Percentiles rank a stretch among this genome's conserved stretches.
Evolutionary conservation across 2,797 vertebrate genomes (phyloP).

Genomic region (Alexandromys oeconomus): DNA sequence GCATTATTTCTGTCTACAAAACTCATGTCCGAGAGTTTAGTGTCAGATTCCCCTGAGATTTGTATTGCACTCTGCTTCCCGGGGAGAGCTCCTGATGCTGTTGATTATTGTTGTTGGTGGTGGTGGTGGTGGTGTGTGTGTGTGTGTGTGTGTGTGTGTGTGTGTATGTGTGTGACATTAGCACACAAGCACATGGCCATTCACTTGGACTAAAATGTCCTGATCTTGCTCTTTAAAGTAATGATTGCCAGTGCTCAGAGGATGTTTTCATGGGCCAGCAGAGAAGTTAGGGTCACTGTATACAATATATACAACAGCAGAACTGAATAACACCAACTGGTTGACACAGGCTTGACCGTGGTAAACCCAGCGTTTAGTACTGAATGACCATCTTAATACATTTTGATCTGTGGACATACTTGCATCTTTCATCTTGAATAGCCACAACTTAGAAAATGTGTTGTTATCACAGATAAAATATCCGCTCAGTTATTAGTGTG

Average conservation of each 20-base stretch:
- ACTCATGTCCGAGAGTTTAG: background rate
- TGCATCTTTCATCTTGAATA: background rate
- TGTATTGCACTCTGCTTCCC: background rate
- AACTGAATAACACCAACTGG: background rate
- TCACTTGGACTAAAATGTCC: background rate
- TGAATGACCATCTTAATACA: background rate
- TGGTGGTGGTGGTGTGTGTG: background rate
- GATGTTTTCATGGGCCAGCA: background rate
- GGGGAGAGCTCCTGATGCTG: background rate
- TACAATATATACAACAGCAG: background rate
- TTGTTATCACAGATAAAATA: constrained; percentile 11
- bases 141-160: background rate
- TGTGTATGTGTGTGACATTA: background rate
- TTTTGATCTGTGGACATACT: background rate
- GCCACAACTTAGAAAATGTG: background rate
- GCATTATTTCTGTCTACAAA: background rate
- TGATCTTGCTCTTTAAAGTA: constrained; percentile 45
- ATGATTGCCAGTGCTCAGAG: background rate
- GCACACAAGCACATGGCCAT: background rate
- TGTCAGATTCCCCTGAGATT: background rate
- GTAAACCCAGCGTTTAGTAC: background rate
- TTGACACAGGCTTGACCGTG: background rate
- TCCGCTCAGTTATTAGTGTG: background rate
- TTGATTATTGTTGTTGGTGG: background rate
- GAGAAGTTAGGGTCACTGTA: background rate